Base-by-base conservation (phyloP, 2,113 vertebrate species). In the Podilymbus podiceps region DNA sequence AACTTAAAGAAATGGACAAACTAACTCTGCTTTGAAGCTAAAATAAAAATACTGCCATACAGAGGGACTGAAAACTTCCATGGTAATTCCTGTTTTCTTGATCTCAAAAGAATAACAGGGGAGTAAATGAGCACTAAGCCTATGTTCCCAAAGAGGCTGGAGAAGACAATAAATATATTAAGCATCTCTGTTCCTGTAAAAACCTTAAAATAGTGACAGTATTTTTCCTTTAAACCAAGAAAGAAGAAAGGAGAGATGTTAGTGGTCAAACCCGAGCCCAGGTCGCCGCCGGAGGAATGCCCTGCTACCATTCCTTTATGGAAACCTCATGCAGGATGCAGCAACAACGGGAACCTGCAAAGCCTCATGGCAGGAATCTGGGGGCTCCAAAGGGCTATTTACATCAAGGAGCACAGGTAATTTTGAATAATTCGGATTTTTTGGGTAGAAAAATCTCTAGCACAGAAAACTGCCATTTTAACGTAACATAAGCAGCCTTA, bases 171-270 rank as follows among this genome's bases (percentile, higher is more conserved):
- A 82, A 13, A 40, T 11, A 9, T 12, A 4, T 69, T n/a, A 53
- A 58, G 8, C 11, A 75, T 38, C 31, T 7, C 21, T 46, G 6
- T 8, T 22, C 30, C 55, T 42, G 50, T 9, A 16, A 76, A 88
- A 58, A 6, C 28, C 44, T 52, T 72, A 18, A 64, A 74, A 77
- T 38, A 52, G n/a, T 18, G 27, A 18, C 3, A 13, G 2, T 8
- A 6, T 56, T 73, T 62, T 60, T 18, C 10, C 14, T 80, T 33
- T 71, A 11, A 23, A 10, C 4, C 6, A 23, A 27, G 15, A 59
- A 20, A 44, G 73, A 66, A 38, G 6, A 10, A 55, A 85, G 15
- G 9, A 66, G 25, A 60, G 7, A 14, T 0, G 0, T 2, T 52
- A 68, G 23, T 30, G 47, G 30, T 16, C 56, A 63, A 90, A 77